phyloP scores from a whole-genome alignment of 2,888 invertebrate species.

The Argynnis bischoffii region DNA sequence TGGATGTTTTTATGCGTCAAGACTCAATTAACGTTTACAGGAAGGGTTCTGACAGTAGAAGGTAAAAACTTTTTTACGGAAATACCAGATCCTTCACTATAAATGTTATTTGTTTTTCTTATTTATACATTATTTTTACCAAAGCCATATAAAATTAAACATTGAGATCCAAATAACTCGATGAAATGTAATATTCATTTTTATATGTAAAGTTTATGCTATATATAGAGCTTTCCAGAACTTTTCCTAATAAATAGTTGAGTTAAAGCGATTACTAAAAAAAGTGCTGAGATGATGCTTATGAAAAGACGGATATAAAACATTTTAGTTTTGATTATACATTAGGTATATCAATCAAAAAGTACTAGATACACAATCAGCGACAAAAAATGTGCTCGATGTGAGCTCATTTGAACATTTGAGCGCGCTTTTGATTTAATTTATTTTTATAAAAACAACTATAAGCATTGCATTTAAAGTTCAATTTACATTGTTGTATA shows the following conservation, averaged over 20 bases:
- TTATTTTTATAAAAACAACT: too few relatives aligned
- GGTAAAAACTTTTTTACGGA: background rate
- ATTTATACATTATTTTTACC: background rate
- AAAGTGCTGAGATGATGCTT: background rate
- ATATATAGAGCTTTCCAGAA: background rate
- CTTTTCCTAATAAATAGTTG: too few relatives aligned
- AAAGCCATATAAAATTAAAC: background rate
- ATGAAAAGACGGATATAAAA: background rate
- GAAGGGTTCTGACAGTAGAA: constrained; percentile 6
- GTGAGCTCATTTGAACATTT: too few relatives aligned
- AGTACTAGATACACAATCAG: too few relatives aligned
- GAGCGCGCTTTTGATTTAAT: too few relatives aligned
- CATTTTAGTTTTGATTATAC: background rate
- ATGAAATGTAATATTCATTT: background rate
- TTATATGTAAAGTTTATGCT: background rate
- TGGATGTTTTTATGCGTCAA: background rate
- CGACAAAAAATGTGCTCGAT: too few relatives aligned
- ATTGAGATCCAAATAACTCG: background rate
- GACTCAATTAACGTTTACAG: background rate
- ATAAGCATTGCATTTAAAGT: too few relatives aligned
- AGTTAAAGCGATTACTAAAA: background rate
- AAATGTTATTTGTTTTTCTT: background rate
- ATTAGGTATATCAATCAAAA: too few relatives aligned
- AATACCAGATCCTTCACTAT: background rate
- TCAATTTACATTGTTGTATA: too few relatives aligned